A percentile compares a stretch with the other conserved stretches of the same genome.
phyloP scores from a whole-genome alignment of 2,113 vertebrate species.

The Python bivittatus region DNA sequence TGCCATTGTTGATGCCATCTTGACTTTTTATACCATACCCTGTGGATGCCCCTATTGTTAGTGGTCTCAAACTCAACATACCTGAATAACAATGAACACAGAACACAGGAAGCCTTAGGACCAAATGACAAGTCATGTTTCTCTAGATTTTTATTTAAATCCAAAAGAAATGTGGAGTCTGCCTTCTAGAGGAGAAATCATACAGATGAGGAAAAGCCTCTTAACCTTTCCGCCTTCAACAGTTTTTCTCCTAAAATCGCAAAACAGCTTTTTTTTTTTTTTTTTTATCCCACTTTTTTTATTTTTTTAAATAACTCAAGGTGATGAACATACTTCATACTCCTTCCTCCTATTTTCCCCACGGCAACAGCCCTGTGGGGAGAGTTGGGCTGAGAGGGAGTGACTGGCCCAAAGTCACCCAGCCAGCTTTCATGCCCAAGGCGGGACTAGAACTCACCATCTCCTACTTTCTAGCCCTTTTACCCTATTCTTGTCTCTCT shows the following conservation, averaged over 20 bases:
- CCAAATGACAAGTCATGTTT: neutral
- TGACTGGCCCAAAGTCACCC: no score
- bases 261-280: neutral
- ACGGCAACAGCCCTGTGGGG: no score
- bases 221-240: neutral
- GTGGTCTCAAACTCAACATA: neutral
- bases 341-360: no score
- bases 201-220: neutral
- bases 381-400: no score
- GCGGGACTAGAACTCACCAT: no score
- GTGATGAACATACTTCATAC: no score
- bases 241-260: neutral
- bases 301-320: no score
- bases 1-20: neutral
- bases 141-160: neutral
- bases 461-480: no score
- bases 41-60: neutral
- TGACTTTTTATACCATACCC: no score
- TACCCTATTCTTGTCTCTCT: neutral
- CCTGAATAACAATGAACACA: neutral
- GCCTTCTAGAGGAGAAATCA: neutral
- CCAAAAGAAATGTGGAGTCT: neutral
- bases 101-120: neutral
- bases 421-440: no score
- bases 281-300: no score